Evolutionary conservation across 2,888 invertebrate species (phyloP).

Genomic region (Hypselothyrea guttata): DNA sequence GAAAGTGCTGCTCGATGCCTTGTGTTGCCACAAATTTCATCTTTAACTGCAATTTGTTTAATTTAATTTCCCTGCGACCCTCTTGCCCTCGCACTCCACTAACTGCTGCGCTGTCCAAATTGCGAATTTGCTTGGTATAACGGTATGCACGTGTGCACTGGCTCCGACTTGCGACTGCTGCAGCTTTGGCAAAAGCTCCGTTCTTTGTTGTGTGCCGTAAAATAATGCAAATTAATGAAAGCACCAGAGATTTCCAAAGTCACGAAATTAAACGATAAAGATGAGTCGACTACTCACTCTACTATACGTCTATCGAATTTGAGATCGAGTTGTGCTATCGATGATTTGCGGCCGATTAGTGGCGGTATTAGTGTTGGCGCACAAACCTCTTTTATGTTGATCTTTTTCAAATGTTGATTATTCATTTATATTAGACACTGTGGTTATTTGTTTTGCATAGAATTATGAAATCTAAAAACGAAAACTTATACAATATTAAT

Average conservation of each 20-base stretch:
- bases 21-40: conserved; percentile 82
- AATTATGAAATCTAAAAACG: no score
- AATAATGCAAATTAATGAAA: conserved; percentile 76
- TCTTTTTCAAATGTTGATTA: no score
- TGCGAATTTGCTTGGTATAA: conserved; percentile 3
- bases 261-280: conserved; percentile 71
- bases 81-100: conserved; percentile 60
- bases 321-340: conserved; percentile 22
- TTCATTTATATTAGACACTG: no score
- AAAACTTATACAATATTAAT: no score
- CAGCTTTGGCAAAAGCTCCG: conserved; percentile 67
- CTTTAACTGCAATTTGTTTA: conserved; percentile 80
- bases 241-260: conserved; percentile 65
- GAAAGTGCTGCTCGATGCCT: conserved; percentile 69
- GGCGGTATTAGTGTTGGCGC: no score
- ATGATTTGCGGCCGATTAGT: background rate
- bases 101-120: conserved; percentile 11
- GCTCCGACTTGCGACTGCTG: conserved; percentile 36
- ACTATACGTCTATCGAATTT: no score
- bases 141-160: conserved; percentile 29
- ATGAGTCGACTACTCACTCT: no score
- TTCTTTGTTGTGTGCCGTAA: conserved; percentile 35
- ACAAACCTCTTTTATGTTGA: no score
- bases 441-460: no score
- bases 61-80: conserved; percentile 56